Evolutionary conservation across 23 tunicate genomes (phyloP).

Genomic region (Diplosoma virens): DNA sequence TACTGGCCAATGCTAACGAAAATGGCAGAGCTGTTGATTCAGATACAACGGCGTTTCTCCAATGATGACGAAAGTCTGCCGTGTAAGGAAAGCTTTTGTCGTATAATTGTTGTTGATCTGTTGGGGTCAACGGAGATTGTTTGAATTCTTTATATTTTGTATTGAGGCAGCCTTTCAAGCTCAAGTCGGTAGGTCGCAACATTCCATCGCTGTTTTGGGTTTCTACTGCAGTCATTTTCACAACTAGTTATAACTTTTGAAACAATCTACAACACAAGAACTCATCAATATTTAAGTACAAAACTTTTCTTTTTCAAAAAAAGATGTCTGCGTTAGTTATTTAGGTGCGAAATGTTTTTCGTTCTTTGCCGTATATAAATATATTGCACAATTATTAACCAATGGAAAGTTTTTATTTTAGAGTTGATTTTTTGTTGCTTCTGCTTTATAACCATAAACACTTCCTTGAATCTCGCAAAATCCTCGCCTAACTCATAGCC

Average conservation of each 20-base stretch:
- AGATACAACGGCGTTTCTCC: conserved; percentile 5
- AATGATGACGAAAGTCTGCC: not conserved
- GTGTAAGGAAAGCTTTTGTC: not conserved
- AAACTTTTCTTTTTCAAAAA: too few species aligned
- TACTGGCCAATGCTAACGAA: conserved; percentile 11
- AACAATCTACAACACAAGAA: not conserved
- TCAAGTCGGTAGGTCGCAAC: conserved; percentile 58
- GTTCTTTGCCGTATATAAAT: too few species aligned
- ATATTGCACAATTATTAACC: too few species aligned
- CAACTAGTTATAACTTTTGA: not conserved
- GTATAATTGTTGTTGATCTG: not conserved
- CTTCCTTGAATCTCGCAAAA: too few species aligned
- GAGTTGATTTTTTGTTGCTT: too few species aligned
- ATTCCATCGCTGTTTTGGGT: conserved; percentile 8
- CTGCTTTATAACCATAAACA: too few species aligned
- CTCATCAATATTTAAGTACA: too few species aligned
- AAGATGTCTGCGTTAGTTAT: too few species aligned
- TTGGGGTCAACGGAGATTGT: not conserved
- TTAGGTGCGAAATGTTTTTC: too few species aligned
- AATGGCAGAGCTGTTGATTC: conserved; percentile 8
- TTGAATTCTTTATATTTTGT: not conserved
- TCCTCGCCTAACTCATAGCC: too few species aligned
- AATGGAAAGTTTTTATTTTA: too few species aligned
- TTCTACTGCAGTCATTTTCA: conserved; percentile 39
- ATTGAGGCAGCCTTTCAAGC: conserved; percentile 39